Conservation (phyloP, 2,888 invertebrate species). For the Dicranocentrus wangi region DNA sequence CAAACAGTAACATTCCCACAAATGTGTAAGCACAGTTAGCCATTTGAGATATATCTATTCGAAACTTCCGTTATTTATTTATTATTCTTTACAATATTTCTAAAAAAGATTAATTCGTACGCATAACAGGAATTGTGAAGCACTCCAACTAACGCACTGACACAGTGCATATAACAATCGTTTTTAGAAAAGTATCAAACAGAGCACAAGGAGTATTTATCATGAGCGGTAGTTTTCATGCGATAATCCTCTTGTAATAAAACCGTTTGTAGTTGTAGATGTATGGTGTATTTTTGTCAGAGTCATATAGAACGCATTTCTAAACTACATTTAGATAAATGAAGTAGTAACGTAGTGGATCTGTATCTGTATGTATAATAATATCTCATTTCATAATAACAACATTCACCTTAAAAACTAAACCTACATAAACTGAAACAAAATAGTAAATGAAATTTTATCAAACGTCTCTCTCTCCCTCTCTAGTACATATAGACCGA, state of each 20-base stretch:
- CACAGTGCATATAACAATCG: conserved; percentile 21
- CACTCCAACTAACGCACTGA: conserved; percentile 23
- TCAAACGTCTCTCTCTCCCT: not conserved
- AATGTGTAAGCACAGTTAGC: not conserved
- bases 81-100: conserved; percentile 5
- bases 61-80: conserved; percentile 7
- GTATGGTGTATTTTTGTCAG: too few species aligned
- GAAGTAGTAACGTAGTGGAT: too few species aligned
- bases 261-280: not conserved
- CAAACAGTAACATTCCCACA: conserved; percentile 15
- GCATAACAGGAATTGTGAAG: conserved; percentile 32
- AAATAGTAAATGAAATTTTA: too few species aligned
- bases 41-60: not conserved
- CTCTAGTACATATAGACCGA: conserved; percentile 9
- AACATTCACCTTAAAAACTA: too few species aligned
- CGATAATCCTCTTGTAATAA: conserved; percentile 6
- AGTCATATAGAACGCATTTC: too few species aligned
- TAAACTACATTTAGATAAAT: too few species aligned
- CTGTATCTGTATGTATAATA: too few species aligned
- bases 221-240: conserved; percentile 39
- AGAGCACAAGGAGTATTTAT: conserved; percentile 51
- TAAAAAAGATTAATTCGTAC: conserved; percentile 3
- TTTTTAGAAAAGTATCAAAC: conserved; percentile 59
- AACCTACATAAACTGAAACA: too few species aligned
- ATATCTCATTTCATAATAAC: too few species aligned